Evolutionary conservation across 2,113 vertebrate genomes (phyloP).

Genomic region (Poeciliopsis prolifica): DNA sequence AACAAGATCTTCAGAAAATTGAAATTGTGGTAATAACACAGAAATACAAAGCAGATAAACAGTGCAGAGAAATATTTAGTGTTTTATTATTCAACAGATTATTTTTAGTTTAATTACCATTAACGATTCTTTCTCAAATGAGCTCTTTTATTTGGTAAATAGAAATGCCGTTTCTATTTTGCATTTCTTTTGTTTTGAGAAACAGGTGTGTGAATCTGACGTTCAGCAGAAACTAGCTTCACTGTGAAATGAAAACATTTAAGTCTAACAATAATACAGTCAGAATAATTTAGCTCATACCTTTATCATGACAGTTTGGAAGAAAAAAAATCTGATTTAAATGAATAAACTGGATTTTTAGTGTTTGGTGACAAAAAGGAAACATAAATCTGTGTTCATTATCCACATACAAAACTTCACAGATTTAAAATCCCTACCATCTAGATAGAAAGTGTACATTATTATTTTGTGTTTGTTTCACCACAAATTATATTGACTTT

Average conservation of each 20-base stretch:
- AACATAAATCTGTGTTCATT: background rate
- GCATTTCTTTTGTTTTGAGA: background rate
- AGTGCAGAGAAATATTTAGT: background rate
- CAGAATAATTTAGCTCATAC: background rate
- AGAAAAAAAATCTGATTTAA: background rate
- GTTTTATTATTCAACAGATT: accelerated
- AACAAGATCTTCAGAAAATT: background rate
- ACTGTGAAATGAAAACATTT: background rate
- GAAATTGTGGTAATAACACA: background rate
- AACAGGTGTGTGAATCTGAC: background rate
- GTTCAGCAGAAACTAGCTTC: background rate
- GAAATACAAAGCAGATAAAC: background rate
- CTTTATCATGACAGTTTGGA: background rate
- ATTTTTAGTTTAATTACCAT: background rate
- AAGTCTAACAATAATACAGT: background rate
- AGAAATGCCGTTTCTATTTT: background rate
- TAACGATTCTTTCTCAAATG: background rate
- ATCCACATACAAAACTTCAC: background rate
- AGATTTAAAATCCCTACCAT: background rate
- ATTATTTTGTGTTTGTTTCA: background rate
- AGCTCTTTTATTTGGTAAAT: background rate
- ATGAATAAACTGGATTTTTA: too few species aligned
- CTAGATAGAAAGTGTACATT: background rate
- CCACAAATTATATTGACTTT: background rate
- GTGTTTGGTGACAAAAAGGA: background rate